phyloP scores from a whole-genome alignment of 2,113 vertebrate genomes.

The Syngnathus floridae region DNA sequence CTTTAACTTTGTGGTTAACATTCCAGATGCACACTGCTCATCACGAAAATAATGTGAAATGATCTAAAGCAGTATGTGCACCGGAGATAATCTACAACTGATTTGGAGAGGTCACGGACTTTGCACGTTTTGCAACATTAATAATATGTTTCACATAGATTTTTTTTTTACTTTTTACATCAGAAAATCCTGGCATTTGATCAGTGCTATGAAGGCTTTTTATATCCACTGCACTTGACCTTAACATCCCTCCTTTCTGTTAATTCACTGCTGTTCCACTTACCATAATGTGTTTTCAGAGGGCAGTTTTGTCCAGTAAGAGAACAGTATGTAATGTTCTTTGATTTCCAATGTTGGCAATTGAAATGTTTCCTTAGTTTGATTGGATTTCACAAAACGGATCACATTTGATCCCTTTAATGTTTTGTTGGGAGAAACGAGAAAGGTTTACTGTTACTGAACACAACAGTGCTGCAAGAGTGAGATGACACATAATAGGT shows the following conservation, averaged over 20 bases:
- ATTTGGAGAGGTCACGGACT: too few relatives aligned
- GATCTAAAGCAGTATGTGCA: too few relatives aligned
- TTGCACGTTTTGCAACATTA: background rate
- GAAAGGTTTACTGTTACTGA: background rate
- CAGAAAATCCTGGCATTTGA: background rate
- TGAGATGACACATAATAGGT: background rate
- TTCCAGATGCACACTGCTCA: too few relatives aligned
- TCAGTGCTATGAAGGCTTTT: background rate
- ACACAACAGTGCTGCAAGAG: background rate
- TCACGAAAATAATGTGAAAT: too few relatives aligned
- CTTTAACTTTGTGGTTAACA: too few relatives aligned
- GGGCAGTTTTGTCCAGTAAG: background rate
- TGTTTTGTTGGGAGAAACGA: background rate
- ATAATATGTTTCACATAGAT: background rate
- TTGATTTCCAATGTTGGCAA: background rate
- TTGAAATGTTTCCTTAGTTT: background rate
- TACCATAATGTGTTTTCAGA: background rate
- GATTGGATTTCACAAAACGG: background rate
- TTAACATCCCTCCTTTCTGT: background rate
- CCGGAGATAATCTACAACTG: too few relatives aligned
- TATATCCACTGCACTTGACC: background rate
- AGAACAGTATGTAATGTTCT: background rate
- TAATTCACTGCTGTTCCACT: background rate
- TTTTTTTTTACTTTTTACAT: background rate
- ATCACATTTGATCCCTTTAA: background rate